Conservation (phyloP, 2,797 vertebrate species). For the Hephaestus fuliginosus region DNA sequence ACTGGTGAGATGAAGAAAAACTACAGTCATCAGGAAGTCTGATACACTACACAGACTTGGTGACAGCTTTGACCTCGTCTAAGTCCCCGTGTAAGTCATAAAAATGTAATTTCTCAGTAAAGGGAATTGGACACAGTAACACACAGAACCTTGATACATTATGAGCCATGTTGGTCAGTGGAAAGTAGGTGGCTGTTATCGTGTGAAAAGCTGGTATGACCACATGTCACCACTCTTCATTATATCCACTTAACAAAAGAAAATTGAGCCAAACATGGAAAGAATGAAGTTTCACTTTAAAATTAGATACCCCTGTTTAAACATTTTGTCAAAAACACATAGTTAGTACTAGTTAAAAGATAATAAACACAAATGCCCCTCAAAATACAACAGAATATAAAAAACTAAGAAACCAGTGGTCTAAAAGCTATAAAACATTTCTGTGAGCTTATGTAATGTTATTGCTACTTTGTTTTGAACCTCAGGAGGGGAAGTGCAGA, state of each 20-base stretch:
- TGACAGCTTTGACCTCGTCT: not conserved
- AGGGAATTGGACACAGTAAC: not conserved
- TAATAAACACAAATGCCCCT: not conserved
- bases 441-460: slow-evolving; percentile 19
- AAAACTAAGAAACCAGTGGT: not conserved
- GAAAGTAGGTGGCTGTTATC: not conserved
- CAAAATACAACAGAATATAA: not conserved
- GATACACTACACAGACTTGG: not conserved
- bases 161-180: not conserved
- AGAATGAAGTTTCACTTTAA: not conserved
- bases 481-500: slow-evolving; percentile 74
- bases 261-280: not conserved
- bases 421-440: not conserved
- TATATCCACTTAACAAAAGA: not conserved
- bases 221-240: not conserved
- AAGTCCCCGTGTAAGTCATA: not conserved
- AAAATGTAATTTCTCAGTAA: not conserved
- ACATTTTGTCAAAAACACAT: not conserved
- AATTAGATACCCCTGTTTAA: not conserved
- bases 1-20: not conserved
- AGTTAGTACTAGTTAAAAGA: too few species aligned
- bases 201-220: not conserved
- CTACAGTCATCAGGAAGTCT: not conserved
- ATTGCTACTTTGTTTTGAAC: slow-evolving; percentile 54
- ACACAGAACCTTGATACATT: not conserved